Evolutionary conservation across 2,888 invertebrate genomes (phyloP).

Genomic region (Priocnemis perturbator): DNA sequence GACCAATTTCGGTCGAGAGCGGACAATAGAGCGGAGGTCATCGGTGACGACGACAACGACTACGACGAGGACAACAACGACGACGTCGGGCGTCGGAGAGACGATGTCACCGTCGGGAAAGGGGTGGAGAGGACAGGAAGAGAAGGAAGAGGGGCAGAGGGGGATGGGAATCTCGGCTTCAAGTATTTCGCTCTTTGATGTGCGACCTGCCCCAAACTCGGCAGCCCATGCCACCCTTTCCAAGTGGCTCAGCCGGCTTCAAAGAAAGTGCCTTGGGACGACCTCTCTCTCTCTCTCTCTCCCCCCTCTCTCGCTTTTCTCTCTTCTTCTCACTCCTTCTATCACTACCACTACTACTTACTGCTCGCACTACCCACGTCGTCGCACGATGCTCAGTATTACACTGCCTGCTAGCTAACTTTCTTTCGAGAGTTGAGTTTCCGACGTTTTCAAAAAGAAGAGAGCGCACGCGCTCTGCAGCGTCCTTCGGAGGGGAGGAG

Average conservation of each 20-base stretch:
- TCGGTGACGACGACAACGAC: conserved; percentile 51
- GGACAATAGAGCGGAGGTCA: conserved; percentile 71
- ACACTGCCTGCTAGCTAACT: conserved; percentile 54
- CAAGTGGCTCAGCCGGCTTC: conserved; percentile 58
- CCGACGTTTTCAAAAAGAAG: conserved; percentile 11
- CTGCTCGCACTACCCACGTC: conserved; percentile 17
- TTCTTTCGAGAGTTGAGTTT: conserved; percentile 40
- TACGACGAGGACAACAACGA: conserved; percentile 30
- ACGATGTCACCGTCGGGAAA: conserved; percentile 21
- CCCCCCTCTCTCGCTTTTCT: conserved; percentile 17
- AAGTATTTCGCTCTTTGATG: conserved; percentile 74
- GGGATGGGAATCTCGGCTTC: conserved; percentile 67
- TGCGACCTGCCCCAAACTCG: conserved; percentile 68
- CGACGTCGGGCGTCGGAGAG: conserved; percentile 15
- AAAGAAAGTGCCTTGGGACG: conserved; percentile 68
- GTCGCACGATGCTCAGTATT: conserved; percentile 33
- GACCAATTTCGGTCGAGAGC: conserved; percentile 66
- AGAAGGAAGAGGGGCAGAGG: neutral
- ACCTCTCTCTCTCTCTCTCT: conserved; percentile 28
- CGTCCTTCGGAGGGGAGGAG: neutral
- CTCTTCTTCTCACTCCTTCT: conserved; percentile 29
- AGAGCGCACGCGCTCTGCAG: too few relatives aligned
- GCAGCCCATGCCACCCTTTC: conserved; percentile 55
- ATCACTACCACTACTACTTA: conserved; percentile 25
- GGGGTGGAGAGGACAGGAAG: conserved; percentile 10